These are phyloP conservation scores for Cydia splendana DNA, from an alignment of 1,140 invertebrate species.

Conservation along the genomic window DNA sequence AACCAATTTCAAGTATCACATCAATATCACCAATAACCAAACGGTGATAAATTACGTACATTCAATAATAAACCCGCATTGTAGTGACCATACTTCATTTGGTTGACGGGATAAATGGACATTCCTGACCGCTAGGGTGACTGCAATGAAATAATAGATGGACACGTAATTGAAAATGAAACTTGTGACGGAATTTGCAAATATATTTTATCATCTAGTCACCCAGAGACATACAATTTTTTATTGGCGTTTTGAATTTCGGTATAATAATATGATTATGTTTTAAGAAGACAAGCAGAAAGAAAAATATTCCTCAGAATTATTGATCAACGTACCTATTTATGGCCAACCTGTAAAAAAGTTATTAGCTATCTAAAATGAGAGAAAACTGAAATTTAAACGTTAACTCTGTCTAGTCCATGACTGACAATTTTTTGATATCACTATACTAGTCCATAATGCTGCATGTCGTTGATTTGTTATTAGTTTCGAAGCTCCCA, in stretches of 20 bases:
- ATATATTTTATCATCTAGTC: neutral
- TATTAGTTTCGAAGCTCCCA: slow-evolving; percentile 19
- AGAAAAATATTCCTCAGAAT: no score
- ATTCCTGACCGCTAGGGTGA: slow-evolving; percentile 24
- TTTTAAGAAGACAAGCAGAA: no score
- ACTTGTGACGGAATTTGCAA: neutral
- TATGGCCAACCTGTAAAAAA: no score
- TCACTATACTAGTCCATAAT: neutral
- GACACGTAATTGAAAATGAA: neutral
- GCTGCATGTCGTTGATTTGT: neutral
- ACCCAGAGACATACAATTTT: no score
- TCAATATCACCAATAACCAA: neutral
- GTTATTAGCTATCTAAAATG: no score
- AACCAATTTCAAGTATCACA: neutral
- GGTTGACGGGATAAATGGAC: slow-evolving; percentile 14
- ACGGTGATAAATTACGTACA: neutral
- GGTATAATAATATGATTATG: no score
- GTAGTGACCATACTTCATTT: slow-evolving; percentile 14
- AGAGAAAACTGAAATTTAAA: no score
- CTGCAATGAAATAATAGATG: neutral
- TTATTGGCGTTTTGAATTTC: no score
- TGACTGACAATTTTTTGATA: no score
- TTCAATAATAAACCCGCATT: slow-evolving; percentile 6
- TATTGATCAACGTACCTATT: no score
- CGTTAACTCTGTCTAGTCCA: no score